phyloP scores from a whole-genome alignment of 2,888 invertebrate genomes.

The Zygothrica quintamaculata region DNA sequence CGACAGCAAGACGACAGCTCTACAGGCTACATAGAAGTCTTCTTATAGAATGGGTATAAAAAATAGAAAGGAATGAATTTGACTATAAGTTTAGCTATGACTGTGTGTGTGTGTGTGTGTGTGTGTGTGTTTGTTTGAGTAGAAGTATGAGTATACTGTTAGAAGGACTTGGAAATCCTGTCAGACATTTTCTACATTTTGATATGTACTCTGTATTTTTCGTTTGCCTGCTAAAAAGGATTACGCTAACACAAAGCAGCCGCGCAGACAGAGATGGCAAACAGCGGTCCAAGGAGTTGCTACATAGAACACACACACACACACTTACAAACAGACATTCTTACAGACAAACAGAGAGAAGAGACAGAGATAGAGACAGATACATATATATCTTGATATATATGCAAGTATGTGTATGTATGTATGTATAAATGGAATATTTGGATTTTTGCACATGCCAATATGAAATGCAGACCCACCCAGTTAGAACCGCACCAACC shows the following conservation, averaged over 20 bases:
- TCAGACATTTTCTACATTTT: constrained; percentile 78
- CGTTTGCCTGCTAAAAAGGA: constrained; percentile 74
- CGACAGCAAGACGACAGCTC: constrained; percentile 65
- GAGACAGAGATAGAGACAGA: constrained; percentile 15
- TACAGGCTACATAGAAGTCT: too few relatives aligned
- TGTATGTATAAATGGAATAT: constrained; percentile 72
- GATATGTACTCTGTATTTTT: constrained; percentile 66
- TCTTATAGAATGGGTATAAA: constrained; percentile 6
- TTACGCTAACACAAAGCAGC: constrained; percentile 74
- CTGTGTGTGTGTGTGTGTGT: constrained; percentile 1
- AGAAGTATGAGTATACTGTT: too few relatives aligned
- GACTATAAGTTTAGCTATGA: too few relatives aligned
- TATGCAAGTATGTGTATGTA: constrained; percentile 20
- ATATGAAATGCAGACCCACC: constrained; percentile 65
- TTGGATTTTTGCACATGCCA: constrained; percentile 79
- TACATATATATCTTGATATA: constrained; percentile 16
- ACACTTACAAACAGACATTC: constrained; percentile 9
- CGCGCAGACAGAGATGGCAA: constrained; percentile 51
- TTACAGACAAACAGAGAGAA: constrained; percentile 9
- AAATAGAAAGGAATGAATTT: constrained; percentile 5
- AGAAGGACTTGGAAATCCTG: constrained; percentile 61
- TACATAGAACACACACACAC: too few relatives aligned
- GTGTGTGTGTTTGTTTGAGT: not conserved
- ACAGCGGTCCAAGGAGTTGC: constrained; percentile 14
- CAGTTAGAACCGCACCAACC: constrained; percentile 24